phyloP scores from a whole-genome alignment of 2,888 invertebrate species.

The Tenodera sinensis region DNA sequence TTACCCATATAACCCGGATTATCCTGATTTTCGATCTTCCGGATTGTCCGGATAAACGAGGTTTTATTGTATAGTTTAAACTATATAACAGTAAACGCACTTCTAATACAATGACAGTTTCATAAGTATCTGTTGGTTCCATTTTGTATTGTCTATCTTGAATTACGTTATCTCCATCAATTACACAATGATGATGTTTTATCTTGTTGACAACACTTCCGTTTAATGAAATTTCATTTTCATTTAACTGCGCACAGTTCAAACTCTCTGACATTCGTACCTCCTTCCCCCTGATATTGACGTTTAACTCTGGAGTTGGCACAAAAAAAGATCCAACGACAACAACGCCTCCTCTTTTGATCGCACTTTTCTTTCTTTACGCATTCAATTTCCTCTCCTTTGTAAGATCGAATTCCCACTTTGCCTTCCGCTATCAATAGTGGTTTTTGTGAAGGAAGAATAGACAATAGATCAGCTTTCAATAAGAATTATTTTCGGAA shows the following conservation, averaged over 20 bases:
- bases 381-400: not conserved
- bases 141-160: too few species aligned
- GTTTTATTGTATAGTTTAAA: too few species aligned
- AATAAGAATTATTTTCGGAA: not conserved
- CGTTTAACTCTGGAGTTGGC: not conserved
- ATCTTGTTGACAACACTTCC: not conserved
- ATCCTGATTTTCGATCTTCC: too few species aligned
- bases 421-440: not conserved
- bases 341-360: not conserved
- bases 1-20: too few species aligned
- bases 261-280: not conserved
- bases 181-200: not conserved
- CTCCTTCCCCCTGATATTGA: not conserved
- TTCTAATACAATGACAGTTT: too few species aligned
- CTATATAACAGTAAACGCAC: too few species aligned
- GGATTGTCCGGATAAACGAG: too few species aligned
- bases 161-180: too few species aligned
- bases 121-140: too few species aligned
- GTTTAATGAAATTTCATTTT: not conserved
- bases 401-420: not conserved
- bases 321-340: too few species aligned
- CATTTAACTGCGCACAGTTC: not conserved
- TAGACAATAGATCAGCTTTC: not conserved
- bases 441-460: not conserved
- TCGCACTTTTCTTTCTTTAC: not conserved